These are phyloP conservation scores for Mustela erminea DNA, from an alignment of 2,797 vertebrate genomes.

Conservation along the genomic window DNA sequence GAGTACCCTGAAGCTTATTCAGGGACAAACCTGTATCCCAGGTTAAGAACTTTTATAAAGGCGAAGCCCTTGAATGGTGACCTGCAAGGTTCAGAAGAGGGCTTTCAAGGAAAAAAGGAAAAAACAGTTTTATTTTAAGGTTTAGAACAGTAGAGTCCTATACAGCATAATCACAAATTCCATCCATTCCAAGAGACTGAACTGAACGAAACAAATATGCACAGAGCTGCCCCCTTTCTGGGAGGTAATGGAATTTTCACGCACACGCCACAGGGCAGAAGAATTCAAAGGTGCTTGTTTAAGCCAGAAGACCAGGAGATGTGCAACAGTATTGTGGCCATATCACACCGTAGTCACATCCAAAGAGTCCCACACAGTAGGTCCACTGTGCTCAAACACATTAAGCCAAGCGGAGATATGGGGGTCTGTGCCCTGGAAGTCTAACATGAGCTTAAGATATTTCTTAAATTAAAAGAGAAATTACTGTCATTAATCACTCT, in stretches of 20 bases:
- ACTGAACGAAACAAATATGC: slow-evolving; percentile 54
- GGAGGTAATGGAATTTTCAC: slow-evolving; percentile 68
- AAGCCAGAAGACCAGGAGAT: slow-evolving; percentile 49
- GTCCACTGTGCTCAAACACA: slow-evolving; percentile 9
- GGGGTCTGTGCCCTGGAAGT: neutral
- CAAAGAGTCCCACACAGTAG: slow-evolving; percentile 59
- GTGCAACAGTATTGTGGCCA: neutral
- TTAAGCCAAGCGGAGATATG: neutral
- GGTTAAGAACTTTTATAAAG: slow-evolving; percentile 55
- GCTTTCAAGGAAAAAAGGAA: neutral
- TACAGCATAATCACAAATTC: slow-evolving; percentile 68
- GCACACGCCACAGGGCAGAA: slow-evolving; percentile 29
- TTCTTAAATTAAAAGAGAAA: slow-evolving; percentile 76
- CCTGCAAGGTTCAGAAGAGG: slow-evolving; percentile 49
- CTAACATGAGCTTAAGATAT: slow-evolving; percentile 16
- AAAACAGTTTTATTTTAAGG: slow-evolving; percentile 62
- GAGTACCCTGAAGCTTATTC: slow-evolving; percentile 17
- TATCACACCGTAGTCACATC: neutral
- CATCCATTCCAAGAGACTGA: slow-evolving; percentile 72
- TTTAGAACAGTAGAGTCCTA: slow-evolving; percentile 69
- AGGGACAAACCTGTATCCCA: neutral
- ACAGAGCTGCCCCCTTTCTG: slow-evolving; percentile 60
- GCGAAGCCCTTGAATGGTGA: slow-evolving; percentile 1
- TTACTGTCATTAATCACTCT: slow-evolving; percentile 70
- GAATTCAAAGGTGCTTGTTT: slow-evolving; percentile 48